phyloP scores from a whole-genome alignment of 2,888 invertebrate genomes.

The Dendrolimus houi region DNA sequence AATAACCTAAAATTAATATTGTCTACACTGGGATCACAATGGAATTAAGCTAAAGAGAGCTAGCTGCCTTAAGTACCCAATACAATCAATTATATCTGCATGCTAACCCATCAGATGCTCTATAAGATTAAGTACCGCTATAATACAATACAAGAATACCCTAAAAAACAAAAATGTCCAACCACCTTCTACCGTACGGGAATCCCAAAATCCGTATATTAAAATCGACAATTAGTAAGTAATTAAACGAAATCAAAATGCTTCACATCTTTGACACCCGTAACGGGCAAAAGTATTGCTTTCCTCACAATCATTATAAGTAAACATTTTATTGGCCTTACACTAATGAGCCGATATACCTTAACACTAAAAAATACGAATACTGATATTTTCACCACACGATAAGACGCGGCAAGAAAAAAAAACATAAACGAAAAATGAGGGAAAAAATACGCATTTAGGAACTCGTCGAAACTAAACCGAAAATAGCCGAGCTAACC shows the following conservation, averaged over 20 bases:
- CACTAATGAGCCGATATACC: constrained; percentile 36
- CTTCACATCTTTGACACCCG: constrained; percentile 58
- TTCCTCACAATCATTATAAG: constrained; percentile 20
- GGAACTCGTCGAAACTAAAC: constrained; percentile 1
- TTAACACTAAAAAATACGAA: constrained; percentile 32
- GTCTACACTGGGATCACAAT: no score
- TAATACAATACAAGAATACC: no score
- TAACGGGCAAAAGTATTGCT: constrained; percentile 42
- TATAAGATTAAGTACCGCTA: no score
- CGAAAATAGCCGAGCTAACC: constrained; percentile 21
- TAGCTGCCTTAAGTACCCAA: no score
- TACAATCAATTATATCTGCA: no score
- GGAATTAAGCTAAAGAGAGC: not conserved
- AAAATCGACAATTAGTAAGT: constrained; percentile 14
- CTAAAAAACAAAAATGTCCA: constrained; percentile 4
- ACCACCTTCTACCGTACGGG: not conserved
- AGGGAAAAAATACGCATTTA: constrained; percentile 15
- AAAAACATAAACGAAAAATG: constrained; percentile 26
- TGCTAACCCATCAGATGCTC: no score
- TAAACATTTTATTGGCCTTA: constrained; percentile 22
- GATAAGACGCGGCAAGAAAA: constrained; percentile 42
- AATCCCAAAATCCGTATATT: constrained; percentile 7
- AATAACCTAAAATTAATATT: no score
- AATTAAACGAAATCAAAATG: constrained; percentile 50
- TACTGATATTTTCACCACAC: constrained; percentile 40